Evolutionary conservation across 64 coral and sea anemone species (phyloP).

Genomic region (Pocillopora damicornis): DNA sequence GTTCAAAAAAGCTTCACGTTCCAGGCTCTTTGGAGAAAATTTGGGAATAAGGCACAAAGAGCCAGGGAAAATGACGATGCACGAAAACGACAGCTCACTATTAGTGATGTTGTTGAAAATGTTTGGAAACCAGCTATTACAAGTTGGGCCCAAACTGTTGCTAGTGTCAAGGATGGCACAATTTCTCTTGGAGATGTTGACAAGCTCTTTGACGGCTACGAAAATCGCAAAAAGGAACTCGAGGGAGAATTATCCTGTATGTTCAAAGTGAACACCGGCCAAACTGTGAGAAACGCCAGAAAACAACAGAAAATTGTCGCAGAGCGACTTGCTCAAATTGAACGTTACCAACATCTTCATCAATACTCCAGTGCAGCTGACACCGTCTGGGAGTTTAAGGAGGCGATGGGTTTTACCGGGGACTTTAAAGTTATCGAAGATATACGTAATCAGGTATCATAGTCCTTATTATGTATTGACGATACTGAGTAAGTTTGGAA

Average conservation of each 20-base stretch:
- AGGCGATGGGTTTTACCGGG: constrained; percentile 43
- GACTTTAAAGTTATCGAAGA: constrained; percentile 49
- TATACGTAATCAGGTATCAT: constrained; percentile 50
- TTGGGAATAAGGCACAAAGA: constrained; percentile 12
- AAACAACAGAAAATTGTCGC: background rate
- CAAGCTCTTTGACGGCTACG: constrained; percentile 27
- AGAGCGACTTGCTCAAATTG: constrained; percentile 17
- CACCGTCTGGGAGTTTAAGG: constrained; percentile 57
- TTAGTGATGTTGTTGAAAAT: constrained; percentile 8
- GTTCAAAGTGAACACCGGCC: background rate
- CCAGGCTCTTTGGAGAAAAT: constrained; percentile 36
- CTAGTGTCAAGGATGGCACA: constrained; percentile 2
- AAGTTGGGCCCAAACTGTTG: constrained; percentile 1
- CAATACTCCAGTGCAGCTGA: constrained; percentile 41
- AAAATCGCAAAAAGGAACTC: constrained; percentile 30
- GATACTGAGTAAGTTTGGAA: no score
- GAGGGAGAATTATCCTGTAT: background rate
- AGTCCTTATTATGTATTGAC: no score
- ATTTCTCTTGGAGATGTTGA: constrained; percentile 35
- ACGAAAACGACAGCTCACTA: constrained; percentile 6
- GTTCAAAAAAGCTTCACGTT: constrained; percentile 21
- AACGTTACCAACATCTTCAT: constrained; percentile 17
- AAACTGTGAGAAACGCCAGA: background rate
- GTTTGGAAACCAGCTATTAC: constrained; percentile 39
- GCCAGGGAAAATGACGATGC: constrained; percentile 6